Base-by-base conservation (phyloP, 2,113 vertebrate species). In the Phrynosoma blainvillii region DNA sequence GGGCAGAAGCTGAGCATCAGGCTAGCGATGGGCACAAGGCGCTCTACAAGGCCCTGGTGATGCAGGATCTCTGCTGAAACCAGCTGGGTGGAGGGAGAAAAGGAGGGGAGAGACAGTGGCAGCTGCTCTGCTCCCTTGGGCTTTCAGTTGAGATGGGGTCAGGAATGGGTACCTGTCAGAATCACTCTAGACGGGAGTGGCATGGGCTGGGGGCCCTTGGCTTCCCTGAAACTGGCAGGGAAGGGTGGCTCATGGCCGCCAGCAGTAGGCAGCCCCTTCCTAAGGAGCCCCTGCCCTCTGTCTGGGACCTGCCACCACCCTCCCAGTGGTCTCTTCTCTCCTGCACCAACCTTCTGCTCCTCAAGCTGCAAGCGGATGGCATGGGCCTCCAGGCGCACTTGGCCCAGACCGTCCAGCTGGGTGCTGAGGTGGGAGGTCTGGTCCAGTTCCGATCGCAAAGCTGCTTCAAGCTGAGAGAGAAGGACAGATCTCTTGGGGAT, bases 11-110 rank as follows among this genome's bases (percentile, higher is more conserved):
- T 93, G 62, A 97, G 94, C 84, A 98, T 89, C 0, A 94, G 96
- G 40, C 97, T 97, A 0, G 96, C 93, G 20, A 98, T 91, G 1
- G 95, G 96, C 70, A 97, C 93, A 92, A 98, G 97, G 54, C 97
- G 97, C 89, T 98, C 97, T 0, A 94, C 96, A 88, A 98, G 97
- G 4, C 97, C 97, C 10, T 95, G 96, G 92, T 97, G 97, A 42
- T 98, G 98, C 70, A 98, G 96, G 88, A 98, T 97, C 93, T 98
- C 98, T 0, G 98, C 97, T 0, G 97, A 94, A 88, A 98, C 95
- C 87, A 97, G 96, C 98, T 98, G 86, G 14, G 75, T 32, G 87
- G 3, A 5, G 27, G 65, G 27, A 21, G 68, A 68, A 27, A 27
- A 25, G 25, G 27, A 71, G 23, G 5, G 8, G 23, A 65, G 18